Base-by-base conservation (phyloP, 2,797 vertebrate species). In the Sebastes hubbsi region DNA sequence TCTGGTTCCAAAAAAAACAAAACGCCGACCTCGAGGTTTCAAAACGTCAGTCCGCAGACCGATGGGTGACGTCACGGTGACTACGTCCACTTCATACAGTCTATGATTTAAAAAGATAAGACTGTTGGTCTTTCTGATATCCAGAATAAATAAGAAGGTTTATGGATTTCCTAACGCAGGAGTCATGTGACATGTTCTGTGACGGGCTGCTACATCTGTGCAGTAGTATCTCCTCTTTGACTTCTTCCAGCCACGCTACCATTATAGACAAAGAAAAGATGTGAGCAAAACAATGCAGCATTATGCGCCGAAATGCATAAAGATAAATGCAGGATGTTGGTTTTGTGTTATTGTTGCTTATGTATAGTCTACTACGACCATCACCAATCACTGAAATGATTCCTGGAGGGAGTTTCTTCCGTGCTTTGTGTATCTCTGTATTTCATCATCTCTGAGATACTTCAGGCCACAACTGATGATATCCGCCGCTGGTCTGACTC, bases 381-480 rank as follows among this genome's bases (percentile, higher is more conserved):
- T 69, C 72, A 86, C 83, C 75, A 63, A 75, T 90, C 78, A 81
- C 8, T 61, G 56, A 58, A 64, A 78, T 80, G 56, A 75, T 82
- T 85, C 82, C 87, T 78, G 68, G 38, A 84, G 78, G 83, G 78
- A 77, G 72, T 77, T 65, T 81, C 80, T 42, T 81, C 78, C 72
- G 30, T 30, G 59, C 29, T 6, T 36, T 8, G 18, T 59, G 67
- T 66, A 64, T 83, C 84, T 75, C 62, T 54, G 72, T 84, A 80
- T 88, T 91, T 86, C 88, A 90, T 90, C 87, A 88, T 77, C 80
- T 72, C 72, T 8, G 10, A 84, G 82, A 80, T 32, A 77, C 88
- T 88, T 76, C 68, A 77, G 76, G 83, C 74, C 72, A 67, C 64
- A 32, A 8, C 60, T 60, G 86, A 88, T 86, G 67, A 77, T 77